Evolutionary conservation across 2,113 vertebrate genomes (phyloP).

Genomic region (Ivindomyrus marchei): DNA sequence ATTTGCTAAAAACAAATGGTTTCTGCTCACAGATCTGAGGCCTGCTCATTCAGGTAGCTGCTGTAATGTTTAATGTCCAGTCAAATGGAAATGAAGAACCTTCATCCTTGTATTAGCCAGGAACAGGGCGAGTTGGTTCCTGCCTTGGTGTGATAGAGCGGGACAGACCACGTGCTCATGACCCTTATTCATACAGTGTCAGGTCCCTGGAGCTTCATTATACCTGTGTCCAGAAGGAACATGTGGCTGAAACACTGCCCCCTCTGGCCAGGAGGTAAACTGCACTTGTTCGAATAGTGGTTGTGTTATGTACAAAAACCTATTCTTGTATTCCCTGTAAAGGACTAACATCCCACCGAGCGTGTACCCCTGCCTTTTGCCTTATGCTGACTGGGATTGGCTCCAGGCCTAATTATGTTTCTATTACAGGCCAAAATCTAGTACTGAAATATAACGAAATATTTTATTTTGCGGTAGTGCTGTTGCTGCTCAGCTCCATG

Average conservation of each 20-base stretch:
- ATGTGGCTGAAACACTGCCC: not conserved
- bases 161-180: not conserved
- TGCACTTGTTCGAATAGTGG: not conserved
- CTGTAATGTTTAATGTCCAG: not conserved
- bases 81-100: not conserved
- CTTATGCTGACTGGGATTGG: not conserved
- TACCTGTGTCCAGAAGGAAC: not conserved
- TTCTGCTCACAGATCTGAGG: not conserved
- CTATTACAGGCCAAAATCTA: not conserved
- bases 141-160: not conserved
- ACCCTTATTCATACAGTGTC: not conserved
- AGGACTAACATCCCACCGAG: not conserved
- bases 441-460: not conserved
- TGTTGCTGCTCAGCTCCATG: not conserved
- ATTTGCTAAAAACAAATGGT: not conserved
- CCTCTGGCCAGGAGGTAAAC: not conserved
- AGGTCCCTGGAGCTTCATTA: not conserved
- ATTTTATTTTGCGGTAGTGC: not conserved
- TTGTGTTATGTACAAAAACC: not conserved
- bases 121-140: not conserved
- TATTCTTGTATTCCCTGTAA: not conserved
- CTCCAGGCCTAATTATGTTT: not conserved
- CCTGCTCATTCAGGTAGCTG: not conserved
- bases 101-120: not conserved
- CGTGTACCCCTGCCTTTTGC: not conserved